Conservation (phyloP, 2,113 vertebrate genomes). For the Caracal caracal region DNA sequence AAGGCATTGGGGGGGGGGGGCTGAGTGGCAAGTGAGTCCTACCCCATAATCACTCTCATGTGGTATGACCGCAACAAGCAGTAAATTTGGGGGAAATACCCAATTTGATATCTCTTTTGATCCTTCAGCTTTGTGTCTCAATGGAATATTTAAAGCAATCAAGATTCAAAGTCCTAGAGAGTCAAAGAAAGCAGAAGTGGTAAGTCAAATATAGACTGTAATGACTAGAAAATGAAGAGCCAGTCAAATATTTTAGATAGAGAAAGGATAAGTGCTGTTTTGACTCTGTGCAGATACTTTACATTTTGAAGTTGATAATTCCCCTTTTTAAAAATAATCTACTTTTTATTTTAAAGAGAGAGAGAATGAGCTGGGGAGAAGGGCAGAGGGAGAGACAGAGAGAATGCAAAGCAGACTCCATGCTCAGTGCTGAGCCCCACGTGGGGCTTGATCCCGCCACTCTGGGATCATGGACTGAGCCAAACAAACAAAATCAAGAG, state of each 20-base stretch:
- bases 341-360: too few species aligned
- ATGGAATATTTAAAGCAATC: neutral
- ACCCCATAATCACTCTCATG: neutral
- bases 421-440: too few species aligned
- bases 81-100: neutral
- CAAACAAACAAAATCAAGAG: too few species aligned
- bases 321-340: neutral
- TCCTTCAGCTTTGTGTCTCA: neutral
- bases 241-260: neutral
- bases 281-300: slow-evolving; percentile 6
- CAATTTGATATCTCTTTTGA: neutral
- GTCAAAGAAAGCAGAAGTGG: neutral
- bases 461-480: too few species aligned
- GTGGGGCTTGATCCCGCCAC: too few species aligned
- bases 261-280: slow-evolving; percentile 30
- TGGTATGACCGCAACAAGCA: neutral
- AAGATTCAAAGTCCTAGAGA: neutral
- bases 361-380: too few species aligned
- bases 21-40: neutral
- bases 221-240: slow-evolving; percentile 12
- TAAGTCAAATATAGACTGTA: neutral
- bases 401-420: too few species aligned
- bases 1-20: neutral
- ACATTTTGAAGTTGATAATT: slow-evolving; percentile 44
- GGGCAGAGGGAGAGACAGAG: too few species aligned